Evolutionary conservation across 2,888 invertebrate genomes (phyloP).

Genomic region (Drosophila algonquin): DNA sequence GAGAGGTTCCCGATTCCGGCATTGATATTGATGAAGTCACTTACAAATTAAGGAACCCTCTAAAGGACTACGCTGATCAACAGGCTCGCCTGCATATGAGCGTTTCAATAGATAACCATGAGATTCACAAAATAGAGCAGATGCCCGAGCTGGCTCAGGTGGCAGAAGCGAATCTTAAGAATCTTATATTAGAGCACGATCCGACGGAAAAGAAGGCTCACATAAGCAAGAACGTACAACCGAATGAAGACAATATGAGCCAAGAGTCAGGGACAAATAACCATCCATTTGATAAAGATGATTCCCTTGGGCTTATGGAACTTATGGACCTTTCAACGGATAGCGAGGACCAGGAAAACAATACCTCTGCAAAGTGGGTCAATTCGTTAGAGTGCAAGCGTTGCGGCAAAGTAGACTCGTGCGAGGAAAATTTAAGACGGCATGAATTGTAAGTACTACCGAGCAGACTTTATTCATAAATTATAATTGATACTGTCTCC

Average conservation of each 20-base stretch:
- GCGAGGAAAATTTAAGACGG: too few species aligned
- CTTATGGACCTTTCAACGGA: neutral
- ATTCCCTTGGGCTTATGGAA: neutral
- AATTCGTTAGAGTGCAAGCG: neutral
- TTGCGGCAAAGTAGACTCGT: neutral
- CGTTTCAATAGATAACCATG: too few species aligned
- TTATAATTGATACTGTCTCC: neutral
- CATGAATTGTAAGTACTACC: conserved; percentile 41
- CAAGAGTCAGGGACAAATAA: neutral
- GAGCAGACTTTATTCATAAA: conserved; percentile 68
- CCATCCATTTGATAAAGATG: neutral
- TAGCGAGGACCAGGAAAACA: neutral
- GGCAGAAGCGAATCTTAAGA: neutral
- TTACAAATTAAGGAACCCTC: too few species aligned
- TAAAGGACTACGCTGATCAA: too few species aligned
- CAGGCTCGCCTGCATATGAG: too few species aligned
- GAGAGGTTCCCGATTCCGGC: too few species aligned
- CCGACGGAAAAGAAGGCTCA: neutral
- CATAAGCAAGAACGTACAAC: too few species aligned
- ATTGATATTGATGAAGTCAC: too few species aligned
- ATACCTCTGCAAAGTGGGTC: neutral
- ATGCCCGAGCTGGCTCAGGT: neutral
- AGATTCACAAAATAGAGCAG: too few species aligned
- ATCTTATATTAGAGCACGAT: neutral
- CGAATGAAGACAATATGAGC: neutral